These are phyloP conservation scores for Siderastrea siderea DNA, from an alignment of 92 coral and sea anemone genomes.

Conservation along the genomic window DNA sequence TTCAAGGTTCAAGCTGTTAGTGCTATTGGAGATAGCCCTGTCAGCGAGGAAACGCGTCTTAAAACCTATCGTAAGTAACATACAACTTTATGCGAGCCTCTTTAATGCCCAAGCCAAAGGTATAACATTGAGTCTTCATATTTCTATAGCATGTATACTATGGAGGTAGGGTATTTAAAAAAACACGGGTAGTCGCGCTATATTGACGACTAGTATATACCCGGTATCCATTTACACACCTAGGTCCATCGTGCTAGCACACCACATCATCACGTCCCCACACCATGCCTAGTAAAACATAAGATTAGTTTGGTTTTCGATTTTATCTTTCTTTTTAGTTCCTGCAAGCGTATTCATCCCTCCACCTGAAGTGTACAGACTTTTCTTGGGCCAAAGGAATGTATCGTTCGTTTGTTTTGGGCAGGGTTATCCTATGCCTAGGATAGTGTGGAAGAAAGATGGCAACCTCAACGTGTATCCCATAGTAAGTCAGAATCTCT, in stretches of 20 bases:
- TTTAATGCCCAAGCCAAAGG: no score
- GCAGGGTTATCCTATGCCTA: constrained; percentile 62
- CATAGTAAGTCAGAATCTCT: not conserved
- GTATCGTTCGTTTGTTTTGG: constrained; percentile 56
- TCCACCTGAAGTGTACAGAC: constrained; percentile 19
- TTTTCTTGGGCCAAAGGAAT: constrained; percentile 22
- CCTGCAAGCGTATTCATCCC: constrained; percentile 36
- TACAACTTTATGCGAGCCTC: not conserved
- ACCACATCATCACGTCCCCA: not conserved
- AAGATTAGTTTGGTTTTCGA: not conserved
- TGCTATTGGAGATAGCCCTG: not conserved
- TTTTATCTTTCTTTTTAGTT: constrained; percentile 20
- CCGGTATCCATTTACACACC: no score
- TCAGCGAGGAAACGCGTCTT: not conserved
- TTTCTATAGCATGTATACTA: not conserved
- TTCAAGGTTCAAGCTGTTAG: not conserved
- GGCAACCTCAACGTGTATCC: not conserved
- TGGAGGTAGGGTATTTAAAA: no score
- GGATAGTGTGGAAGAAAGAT: constrained; percentile 44
- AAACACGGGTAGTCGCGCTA: no score
- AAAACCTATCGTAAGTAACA: not conserved
- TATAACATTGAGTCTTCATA: no score
- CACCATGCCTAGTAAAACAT: not conserved
- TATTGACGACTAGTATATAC: no score
- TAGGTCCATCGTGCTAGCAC: not conserved